phyloP scores from a whole-genome alignment of 2,888 invertebrate genomes.

The Amorpha juglandis region DNA sequence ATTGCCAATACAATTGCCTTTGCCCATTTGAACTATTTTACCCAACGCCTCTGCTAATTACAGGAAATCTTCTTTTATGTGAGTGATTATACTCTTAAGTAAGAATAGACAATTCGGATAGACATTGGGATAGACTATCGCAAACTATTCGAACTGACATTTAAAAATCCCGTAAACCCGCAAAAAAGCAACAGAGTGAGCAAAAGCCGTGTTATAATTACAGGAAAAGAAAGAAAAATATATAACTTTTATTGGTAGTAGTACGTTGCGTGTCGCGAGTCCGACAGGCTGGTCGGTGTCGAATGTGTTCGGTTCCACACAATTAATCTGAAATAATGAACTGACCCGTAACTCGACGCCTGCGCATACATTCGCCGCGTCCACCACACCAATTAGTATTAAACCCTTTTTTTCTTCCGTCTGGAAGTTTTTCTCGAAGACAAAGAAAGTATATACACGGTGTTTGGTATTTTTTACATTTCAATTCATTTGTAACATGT shows the following conservation, averaged over 20 bases:
- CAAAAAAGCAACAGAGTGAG: not conserved
- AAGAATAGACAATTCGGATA: too few species aligned
- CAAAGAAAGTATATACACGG: slow-evolving; percentile 10
- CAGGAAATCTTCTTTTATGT: too few species aligned
- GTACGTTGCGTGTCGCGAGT: slow-evolving; percentile 50
- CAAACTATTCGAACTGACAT: not conserved
- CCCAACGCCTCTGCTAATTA: too few species aligned
- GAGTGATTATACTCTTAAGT: too few species aligned
- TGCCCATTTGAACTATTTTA: too few species aligned
- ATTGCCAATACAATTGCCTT: too few species aligned
- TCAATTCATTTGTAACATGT: slow-evolving; percentile 11
- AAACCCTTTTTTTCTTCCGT: slow-evolving; percentile 47
- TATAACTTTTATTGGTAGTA: slow-evolving; percentile 37
- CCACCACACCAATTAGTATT: slow-evolving; percentile 70
- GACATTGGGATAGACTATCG: not conserved
- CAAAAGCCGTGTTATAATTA: not conserved
- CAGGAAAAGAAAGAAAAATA: slow-evolving; percentile 14
- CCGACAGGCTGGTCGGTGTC: slow-evolving; percentile 60
- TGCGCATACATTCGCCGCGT: slow-evolving; percentile 56
- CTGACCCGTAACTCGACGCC: slow-evolving; percentile 73
- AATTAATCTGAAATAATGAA: slow-evolving; percentile 81
- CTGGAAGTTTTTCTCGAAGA: slow-evolving; percentile 27
- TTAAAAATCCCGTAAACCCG: not conserved
- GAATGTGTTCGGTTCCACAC: slow-evolving; percentile 77
- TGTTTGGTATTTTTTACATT: slow-evolving; percentile 15